Conservation (phyloP, 2,797 vertebrate genomes). For the Thaleichthys pacificus region DNA sequence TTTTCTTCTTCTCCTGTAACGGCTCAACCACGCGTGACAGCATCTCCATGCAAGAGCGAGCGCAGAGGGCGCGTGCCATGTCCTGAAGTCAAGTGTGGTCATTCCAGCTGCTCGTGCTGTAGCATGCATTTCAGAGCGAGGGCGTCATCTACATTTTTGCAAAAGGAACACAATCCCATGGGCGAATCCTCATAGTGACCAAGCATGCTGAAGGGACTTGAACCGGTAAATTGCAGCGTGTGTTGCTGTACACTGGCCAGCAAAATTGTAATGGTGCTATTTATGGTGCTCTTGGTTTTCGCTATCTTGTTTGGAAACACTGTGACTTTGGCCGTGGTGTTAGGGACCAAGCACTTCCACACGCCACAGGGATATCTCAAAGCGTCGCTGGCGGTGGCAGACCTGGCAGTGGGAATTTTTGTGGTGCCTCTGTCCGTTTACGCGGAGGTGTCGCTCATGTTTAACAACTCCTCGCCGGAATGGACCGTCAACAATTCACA, state of each 20-base stretch:
- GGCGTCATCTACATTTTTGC: not conserved
- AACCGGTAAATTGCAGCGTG: slow-evolving; percentile 62
- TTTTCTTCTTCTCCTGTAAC: not conserved
- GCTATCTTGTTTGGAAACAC: slow-evolving; percentile 76
- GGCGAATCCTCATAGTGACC: slow-evolving; percentile 9
- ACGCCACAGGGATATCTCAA: slow-evolving; percentile 81
- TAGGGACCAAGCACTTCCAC: slow-evolving; percentile 75
- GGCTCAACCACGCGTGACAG: not conserved
- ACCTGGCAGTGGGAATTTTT: slow-evolving; percentile 75
- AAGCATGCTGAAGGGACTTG: slow-evolving; percentile 50
- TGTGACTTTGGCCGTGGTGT: slow-evolving; percentile 74
- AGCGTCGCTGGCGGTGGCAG: slow-evolving; percentile 77
- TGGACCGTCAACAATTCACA: slow-evolving; percentile 69
- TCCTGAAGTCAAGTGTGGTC: not conserved
- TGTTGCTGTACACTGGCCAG: slow-evolving; percentile 73
- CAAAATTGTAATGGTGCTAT: slow-evolving; percentile 72
- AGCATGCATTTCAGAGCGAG: not conserved
- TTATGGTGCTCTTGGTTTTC: slow-evolving; percentile 74
- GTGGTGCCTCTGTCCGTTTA: slow-evolving; percentile 79
- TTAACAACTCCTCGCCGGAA: slow-evolving; percentile 55
- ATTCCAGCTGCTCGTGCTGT: not conserved
- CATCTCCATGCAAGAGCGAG: not conserved
- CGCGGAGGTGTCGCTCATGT: slow-evolving; percentile 72
- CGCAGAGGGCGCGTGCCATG: not conserved
- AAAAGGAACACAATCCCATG: not conserved